These are phyloP conservation scores for Lycia hirtaria DNA, from an alignment of 2,888 invertebrate species.

Conservation along the genomic window DNA sequence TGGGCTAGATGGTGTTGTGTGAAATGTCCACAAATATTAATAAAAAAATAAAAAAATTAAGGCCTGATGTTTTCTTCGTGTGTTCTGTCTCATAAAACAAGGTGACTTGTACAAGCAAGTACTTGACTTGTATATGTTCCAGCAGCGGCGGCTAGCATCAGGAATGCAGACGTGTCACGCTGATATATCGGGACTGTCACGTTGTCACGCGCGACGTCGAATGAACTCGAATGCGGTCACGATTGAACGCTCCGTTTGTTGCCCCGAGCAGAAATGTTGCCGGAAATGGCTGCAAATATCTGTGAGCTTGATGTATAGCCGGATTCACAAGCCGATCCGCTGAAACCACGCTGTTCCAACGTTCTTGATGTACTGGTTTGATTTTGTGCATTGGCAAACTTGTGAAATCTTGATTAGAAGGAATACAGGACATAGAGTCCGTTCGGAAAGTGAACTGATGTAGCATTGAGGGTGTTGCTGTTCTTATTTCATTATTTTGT, in stretches of 20 bases:
- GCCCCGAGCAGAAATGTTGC: constrained; percentile 18
- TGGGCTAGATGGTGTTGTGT: too few species aligned
- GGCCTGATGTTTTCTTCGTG: too few species aligned
- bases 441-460: too few species aligned
- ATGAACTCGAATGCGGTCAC: constrained; percentile 35
- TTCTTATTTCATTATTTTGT: too few species aligned
- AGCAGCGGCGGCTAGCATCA: constrained; percentile 7
- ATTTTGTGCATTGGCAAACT: constrained; percentile 2
- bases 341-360: constrained; percentile 21
- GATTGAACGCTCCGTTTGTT: constrained; percentile 33
- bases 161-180: constrained; percentile 42
- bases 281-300: constrained; percentile 18
- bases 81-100: too few species aligned
- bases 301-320: constrained; percentile 17
- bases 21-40: too few species aligned
- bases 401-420: not conserved
- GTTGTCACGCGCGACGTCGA: constrained; percentile 31
- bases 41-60: too few species aligned
- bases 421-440: too few species aligned
- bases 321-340: constrained; percentile 9
- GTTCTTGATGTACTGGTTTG: constrained; percentile 14
- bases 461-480: too few species aligned
- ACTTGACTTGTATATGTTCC: not conserved
- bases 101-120: not conserved
- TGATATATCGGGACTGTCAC: constrained; percentile 50